Base-by-base conservation (phyloP, 2,113 vertebrate species). In the Thymallus thymallus region DNA sequence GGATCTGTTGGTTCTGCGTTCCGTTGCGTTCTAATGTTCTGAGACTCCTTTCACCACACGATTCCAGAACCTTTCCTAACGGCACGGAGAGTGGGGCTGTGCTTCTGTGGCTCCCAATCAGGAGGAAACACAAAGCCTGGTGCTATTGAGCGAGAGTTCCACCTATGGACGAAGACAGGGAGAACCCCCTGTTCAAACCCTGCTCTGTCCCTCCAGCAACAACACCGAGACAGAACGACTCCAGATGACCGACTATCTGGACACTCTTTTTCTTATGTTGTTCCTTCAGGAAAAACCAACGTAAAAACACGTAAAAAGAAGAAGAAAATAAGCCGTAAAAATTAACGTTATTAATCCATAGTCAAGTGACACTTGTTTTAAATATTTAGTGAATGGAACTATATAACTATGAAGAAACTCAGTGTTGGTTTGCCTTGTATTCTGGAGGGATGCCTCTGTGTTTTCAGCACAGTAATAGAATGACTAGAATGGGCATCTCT, bases 351-450 rank as follows among this genome's bases (percentile, higher is more conserved):
- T 46, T 83, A 85, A 84, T 41, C 9, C 35, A 41, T 88, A 84
- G 85, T 92, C 82, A 80, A 86, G 91, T 91, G 90, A 91, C 71
- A 82, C 88, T 92, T 91, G 89, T 93, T 92, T 93, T 91, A 87
- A 92, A 89, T 91, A 91, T 92, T 90, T 92, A 91, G 90, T 91
- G 88, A 91, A 90, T 91, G 89, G 87, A 90, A 84, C 85, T 84
- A 85, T 79, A 63, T 41, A 58, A 80, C 81, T 74, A 70, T 9
- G 64, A 77, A 82, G 77, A 82, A 79, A 63, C 20, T 86, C 84
- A 87, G 90, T 93, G 88, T 93, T 92, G 88, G 92, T 94, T 93
- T 91, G 90, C 88, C 90, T 93, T 93, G 93, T 92, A 87, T 84
- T 90, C 83, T 90, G 89, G 88, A 77, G 80, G 85, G 71, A 58